Evolutionary conservation across 2,113 vertebrate genomes (phyloP), one percentile per base, ranked within the genome.

Genomic region (Erinaceus europaeus): DNA sequence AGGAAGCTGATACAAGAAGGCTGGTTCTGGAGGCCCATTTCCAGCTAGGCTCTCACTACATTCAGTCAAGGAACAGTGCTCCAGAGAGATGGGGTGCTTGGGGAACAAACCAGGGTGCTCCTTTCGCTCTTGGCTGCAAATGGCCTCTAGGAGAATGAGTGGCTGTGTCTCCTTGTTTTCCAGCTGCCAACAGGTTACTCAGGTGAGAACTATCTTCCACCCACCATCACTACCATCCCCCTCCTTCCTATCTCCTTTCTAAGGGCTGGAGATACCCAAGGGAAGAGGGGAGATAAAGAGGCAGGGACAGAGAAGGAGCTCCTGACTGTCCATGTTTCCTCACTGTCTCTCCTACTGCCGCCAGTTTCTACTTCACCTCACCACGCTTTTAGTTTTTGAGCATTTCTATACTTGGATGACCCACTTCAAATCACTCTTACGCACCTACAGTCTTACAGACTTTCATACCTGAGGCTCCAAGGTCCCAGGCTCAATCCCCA

Each of bases 101-200:
- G n/a, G 34, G 5, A 14, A 36, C 52, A 83, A 67, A 48, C 32
- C 20, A 61, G 48, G 18, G 21, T 3, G 6, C 23, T 11, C 36
- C 2, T 25, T 20, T 27, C 34, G 14, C 2, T 34, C 5, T 20
- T n/a, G 20, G 18, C 29, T 1, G 3, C 1, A 3, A 3, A 25
- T 11, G 27, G 5, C 46, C 62, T 32, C 53, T 29, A 15, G 14
- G 42, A 20, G n/a, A n/a, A n/a, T n/a, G 0, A n/a, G 32, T 64
- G 46, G n/a, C 1, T 27, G 18, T 11, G 18, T 40, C 23, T 61
- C 38, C 68, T 27, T 27, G 52, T 25, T 17, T 23, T 83, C 27
- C 48, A 65, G 14, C 59, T 74, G 62, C 42, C 44, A 52, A 13
- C 52, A 48, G n/a, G 40, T 59, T 21, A 46, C n/a, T 52, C 20